Evolutionary conservation across 2,888 invertebrate species (phyloP), one percentile per base, ranked within the genome.

Genomic region (Cantharis flavilabris): DNA sequence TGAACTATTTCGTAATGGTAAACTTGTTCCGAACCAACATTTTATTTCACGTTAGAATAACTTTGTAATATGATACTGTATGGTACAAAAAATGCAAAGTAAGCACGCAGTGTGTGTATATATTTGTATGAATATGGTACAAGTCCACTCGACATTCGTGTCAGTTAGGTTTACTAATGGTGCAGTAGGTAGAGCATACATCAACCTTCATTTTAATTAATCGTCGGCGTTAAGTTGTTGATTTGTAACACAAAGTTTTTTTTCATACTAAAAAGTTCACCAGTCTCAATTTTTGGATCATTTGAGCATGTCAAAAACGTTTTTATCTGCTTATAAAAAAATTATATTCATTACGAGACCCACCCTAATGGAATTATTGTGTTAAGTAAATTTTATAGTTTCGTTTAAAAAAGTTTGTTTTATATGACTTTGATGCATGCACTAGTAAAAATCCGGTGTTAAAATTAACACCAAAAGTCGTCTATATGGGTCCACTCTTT

Each of bases 201-300:
- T 70, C 72, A 70, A 78, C 78, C 73, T 76, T 70, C 78, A 70
- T 69, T 33, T 71, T 78, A 78, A 78, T 78, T 78, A 78, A 78
- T 78, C 73, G 76, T 70, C 62, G 76, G 76, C 78, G 73, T 76
- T 78, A 78, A 78, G 76, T 69, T 71, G 70, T 73, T 73, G 76
- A 78, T 78, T 78, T 72, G 70, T 64, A 69, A 73, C 78, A 76
- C 78, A 67, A 65, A 67, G n/a, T 67, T 67, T 67, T 23, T 65
- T 62, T 49, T 20, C n/a, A 0, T 62, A 9, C n/a, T 3, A 67
- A 67, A 49, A 49, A 49, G 7, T 49, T n/a, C 49, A n/a, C 16
- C 49, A 13, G 33, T 49, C 49, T 49, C n/a, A 49, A 49, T 49
- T 49, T 49, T 49, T 49, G n/a, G 49, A 49, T 49, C n/a, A 49